Conservation (phyloP, 2,113 vertebrate genomes). For the Lanius collurio region DNA sequence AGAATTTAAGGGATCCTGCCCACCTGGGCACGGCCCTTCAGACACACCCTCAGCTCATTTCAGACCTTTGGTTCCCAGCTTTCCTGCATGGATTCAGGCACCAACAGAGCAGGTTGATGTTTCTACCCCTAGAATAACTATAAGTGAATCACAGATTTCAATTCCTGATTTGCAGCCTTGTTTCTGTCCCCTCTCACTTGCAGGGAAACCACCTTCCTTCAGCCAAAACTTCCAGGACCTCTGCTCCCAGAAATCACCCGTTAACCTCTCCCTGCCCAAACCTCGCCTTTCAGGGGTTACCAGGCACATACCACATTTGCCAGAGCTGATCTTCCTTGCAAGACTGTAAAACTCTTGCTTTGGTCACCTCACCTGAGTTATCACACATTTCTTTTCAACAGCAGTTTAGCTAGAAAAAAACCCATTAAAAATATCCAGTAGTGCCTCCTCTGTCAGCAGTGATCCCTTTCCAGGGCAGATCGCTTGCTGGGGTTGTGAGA, state of each 20-base stretch:
- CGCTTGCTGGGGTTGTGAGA: fast-evolving
- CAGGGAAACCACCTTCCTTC: background rate
- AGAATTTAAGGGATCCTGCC: background rate
- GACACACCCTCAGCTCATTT: background rate
- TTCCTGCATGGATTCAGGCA: background rate
- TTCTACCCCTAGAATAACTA: background rate
- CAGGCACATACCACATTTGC: background rate
- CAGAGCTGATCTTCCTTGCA: background rate
- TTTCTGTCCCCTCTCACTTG: background rate
- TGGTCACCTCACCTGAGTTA: background rate
- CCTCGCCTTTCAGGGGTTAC: background rate
- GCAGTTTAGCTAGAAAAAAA: background rate
- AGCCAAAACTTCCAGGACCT: background rate
- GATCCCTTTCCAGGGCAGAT: background rate
- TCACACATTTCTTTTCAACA: background rate
- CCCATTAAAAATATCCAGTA: background rate
- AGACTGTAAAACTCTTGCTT: background rate
- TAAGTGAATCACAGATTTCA: background rate
- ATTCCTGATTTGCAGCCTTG: fast-evolving
- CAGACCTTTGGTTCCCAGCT: background rate
- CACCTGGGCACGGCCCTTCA: fast-evolving
- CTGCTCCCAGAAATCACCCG: background rate
- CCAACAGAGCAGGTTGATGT: background rate
- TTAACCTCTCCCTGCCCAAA: background rate
- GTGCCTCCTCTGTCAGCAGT: background rate